phyloP scores from a whole-genome alignment of 2,113 vertebrate genomes.

The Eulacestoma nigropectus region DNA sequence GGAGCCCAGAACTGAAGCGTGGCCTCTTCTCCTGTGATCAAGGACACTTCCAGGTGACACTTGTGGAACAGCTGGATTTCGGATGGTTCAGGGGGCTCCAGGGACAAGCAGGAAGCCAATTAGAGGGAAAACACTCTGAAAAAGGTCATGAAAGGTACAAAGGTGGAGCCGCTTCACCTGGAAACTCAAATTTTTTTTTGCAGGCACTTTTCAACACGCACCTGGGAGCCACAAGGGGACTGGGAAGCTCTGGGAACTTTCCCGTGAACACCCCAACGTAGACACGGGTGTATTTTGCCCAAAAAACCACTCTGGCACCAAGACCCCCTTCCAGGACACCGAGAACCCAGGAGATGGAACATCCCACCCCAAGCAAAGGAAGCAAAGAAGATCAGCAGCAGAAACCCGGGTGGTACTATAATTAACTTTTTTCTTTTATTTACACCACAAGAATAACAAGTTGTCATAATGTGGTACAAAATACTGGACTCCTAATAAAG shows the following conservation, averaged over 20 bases:
- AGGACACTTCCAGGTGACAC: not conserved
- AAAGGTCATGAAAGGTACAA: not conserved
- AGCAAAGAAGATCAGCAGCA: slow-evolving; percentile 14
- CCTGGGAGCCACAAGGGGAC: not conserved
- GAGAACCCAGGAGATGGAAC: not conserved
- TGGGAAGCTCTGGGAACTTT: not conserved
- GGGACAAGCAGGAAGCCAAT: not conserved
- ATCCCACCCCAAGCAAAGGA: not conserved
- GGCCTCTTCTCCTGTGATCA: not conserved
- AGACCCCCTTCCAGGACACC: not conserved
- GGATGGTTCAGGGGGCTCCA: not conserved
- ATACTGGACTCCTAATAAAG: slow-evolving; percentile 78
- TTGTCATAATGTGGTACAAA: slow-evolving; percentile 77
- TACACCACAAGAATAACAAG: slow-evolving; percentile 85
- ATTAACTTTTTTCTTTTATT: slow-evolving; percentile 79
- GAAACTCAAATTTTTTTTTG: not conserved
- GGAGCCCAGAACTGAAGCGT: rapidly evolving
- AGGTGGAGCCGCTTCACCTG: not conserved
- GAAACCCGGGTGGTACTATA: slow-evolving; percentile 53
- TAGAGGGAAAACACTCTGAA: not conserved
- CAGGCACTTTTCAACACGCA: rapidly evolving
- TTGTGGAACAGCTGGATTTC: not conserved
- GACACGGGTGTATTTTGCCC: not conserved
- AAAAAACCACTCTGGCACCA: rapidly evolving
- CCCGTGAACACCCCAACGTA: rapidly evolving